Percentiles rank a stretch among this genome's conserved stretches.
These are phyloP conservation scores for Sycophila texana DNA, from an alignment of 2,888 invertebrate genomes.

Conservation along the genomic window DNA sequence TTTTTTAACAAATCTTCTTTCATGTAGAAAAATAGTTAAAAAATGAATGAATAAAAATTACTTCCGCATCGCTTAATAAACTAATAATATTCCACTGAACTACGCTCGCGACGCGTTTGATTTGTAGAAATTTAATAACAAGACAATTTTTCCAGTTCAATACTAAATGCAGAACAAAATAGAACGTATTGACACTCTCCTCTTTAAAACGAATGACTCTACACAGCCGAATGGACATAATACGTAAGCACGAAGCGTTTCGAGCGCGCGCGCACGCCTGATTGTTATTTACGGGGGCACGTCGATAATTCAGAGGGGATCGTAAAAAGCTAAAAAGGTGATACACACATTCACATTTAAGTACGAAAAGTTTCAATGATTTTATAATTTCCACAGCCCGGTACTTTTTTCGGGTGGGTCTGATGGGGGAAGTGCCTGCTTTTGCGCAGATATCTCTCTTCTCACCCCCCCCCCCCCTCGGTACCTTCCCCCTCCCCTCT, in stretches of 20 bases:
- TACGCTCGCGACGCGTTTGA: no score
- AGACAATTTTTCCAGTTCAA: no score
- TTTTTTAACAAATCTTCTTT: no score
- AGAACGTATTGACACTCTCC: background rate
- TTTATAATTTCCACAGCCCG: constrained; percentile 37
- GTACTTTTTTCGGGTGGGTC: constrained; percentile 32
- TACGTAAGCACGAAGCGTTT: background rate
- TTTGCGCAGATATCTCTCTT: constrained; percentile 21
- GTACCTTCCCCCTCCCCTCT: no score
- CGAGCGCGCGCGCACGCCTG: constrained; percentile 13
- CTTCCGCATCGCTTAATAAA: no score
- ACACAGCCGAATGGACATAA: constrained; percentile 31
- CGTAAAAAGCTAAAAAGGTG: constrained; percentile 29
- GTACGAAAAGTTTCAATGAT: constrained; percentile 49
- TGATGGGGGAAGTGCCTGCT: constrained; percentile 14
- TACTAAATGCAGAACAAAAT: no score
- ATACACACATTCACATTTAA: constrained; percentile 26
- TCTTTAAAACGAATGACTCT: constrained; percentile 24
- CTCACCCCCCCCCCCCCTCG: background rate
- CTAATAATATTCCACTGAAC: no score
- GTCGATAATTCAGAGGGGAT: constrained; percentile 44
- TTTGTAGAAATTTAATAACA: no score
- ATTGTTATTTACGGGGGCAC: constrained; percentile 50
- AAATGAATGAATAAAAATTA: no score
- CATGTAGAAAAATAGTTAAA: no score